These are phyloP conservation scores for Phymanthus crucifer DNA, from an alignment of 92 coral and sea anemone genomes.

Conservation along the genomic window DNA sequence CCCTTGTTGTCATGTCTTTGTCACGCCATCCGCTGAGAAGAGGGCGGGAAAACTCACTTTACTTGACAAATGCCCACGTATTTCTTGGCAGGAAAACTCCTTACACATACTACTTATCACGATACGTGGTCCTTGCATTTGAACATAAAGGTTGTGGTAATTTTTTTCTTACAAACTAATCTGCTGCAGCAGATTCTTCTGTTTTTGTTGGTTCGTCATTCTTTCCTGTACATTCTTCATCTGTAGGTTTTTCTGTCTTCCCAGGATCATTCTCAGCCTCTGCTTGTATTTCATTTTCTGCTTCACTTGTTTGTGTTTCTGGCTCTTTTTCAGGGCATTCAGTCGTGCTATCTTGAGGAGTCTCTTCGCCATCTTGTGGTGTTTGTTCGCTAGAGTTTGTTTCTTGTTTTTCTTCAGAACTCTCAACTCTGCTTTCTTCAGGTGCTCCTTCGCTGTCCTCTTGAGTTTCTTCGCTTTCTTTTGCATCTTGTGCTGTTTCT, in stretches of 20 bases:
- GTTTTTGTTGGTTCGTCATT: background rate
- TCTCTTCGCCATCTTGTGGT: background rate
- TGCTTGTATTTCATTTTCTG: conserved; percentile 47
- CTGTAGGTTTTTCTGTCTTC: conserved; percentile 78
- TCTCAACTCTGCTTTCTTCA: background rate
- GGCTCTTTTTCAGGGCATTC: background rate
- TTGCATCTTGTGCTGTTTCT: no score
- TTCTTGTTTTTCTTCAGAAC: background rate
- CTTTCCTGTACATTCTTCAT: conserved; percentile 51
- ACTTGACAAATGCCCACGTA: background rate
- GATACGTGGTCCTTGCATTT: background rate
- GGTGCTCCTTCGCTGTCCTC: no score
- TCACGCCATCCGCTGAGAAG: no score
- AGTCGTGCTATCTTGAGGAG: background rate
- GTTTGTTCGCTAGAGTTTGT: background rate
- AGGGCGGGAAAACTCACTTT: background rate
- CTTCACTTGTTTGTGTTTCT: background rate
- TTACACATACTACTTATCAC: background rate
- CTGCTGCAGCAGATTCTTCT: background rate
- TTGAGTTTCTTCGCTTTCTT: no score
- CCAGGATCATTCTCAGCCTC: conserved; percentile 76
- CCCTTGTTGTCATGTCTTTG: background rate
- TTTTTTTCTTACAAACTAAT: background rate
- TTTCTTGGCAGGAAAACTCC: no score
- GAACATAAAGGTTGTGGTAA: background rate